These are phyloP conservation scores for Thamnophis sirtalis DNA, from an alignment of 2,113 vertebrate species.

Conservation along the genomic window DNA sequence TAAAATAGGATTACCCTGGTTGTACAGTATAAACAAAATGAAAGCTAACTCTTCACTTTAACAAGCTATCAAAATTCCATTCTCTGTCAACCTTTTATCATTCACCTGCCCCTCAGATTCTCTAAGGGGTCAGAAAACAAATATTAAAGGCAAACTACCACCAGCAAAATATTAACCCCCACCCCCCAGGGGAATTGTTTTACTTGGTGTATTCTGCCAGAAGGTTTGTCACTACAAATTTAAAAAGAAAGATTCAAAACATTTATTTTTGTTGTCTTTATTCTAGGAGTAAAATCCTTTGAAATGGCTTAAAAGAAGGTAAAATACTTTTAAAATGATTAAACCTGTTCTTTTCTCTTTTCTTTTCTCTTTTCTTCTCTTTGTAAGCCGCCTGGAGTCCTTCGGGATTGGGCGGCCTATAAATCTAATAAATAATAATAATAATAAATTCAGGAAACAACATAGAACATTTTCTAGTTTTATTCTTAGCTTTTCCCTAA, in stretches of 20 bases:
- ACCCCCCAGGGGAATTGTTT: background rate
- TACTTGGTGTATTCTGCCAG: background rate
- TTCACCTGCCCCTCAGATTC: background rate
- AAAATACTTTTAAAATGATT: constrained; percentile 22
- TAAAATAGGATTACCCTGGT: background rate
- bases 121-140: background rate
- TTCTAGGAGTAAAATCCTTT: background rate
- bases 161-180: background rate
- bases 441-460: constrained; percentile 26
- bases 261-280: background rate
- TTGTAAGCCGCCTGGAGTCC: too few species aligned
- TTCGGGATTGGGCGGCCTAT: too few species aligned
- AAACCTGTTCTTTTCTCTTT: constrained; percentile 53
- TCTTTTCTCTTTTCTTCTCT: too few species aligned
- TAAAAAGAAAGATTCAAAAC: background rate
- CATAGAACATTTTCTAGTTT: background rate
- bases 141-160: background rate
- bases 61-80: background rate
- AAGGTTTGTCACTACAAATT: background rate
- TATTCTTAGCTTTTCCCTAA: constrained; percentile 22
- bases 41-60: background rate
- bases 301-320: background rate
- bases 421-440: too few species aligned
- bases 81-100: background rate
- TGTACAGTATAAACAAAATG: background rate